Evolutionary conservation across 2,113 vertebrate genomes (phyloP), one percentile per base, ranked within the genome.

Genomic region (Hucho hucho): DNA sequence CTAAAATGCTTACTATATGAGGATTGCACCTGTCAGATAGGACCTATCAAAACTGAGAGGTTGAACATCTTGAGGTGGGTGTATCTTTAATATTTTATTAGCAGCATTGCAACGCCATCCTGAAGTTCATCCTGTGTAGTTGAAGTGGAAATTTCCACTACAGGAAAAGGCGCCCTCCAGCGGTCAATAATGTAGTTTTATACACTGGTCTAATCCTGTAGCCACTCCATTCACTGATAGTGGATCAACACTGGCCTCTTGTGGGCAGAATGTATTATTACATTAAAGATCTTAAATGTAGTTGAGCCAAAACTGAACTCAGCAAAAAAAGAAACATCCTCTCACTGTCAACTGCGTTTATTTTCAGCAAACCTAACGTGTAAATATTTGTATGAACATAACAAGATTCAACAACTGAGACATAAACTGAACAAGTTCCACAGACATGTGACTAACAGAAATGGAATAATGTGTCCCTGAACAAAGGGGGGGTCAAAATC

Each of bases 71-170:
- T 12, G 28, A 32, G 1, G 47, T 69, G 49, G 59, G 76, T 70
- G 61, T 56, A 32, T 80, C 1, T 72, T 77, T 65, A 73, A 72
- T 72, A 70, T 82, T 81, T 69, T n/a, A 70, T 70, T 47, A 67
- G 12, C 14, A 73, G 69, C 37, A 24, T 76, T 32, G 58, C 73
- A 76, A 84, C 74, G 74, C 82, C 75, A 73, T 74, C 43, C 2
- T 72, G 85, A 74, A 69, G 75, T 85, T 68, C 72, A 78, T 79
- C 79, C 71, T 75, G 65, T 69, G 63, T 66, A 74, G 64, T 70
- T 63, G 63, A 20, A 88, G 80, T 89, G 89, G 89, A 91, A 89
- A 88, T 87, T 91, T 91, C 88, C 89, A 86, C 75, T 64, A 25
- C 18, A 64, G 75, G 64, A 59, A 26, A 14, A 24, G 64, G 73